These are phyloP conservation scores for Cerastis rubricosa DNA, from an alignment of 2,888 invertebrate species.

Conservation along the genomic window DNA sequence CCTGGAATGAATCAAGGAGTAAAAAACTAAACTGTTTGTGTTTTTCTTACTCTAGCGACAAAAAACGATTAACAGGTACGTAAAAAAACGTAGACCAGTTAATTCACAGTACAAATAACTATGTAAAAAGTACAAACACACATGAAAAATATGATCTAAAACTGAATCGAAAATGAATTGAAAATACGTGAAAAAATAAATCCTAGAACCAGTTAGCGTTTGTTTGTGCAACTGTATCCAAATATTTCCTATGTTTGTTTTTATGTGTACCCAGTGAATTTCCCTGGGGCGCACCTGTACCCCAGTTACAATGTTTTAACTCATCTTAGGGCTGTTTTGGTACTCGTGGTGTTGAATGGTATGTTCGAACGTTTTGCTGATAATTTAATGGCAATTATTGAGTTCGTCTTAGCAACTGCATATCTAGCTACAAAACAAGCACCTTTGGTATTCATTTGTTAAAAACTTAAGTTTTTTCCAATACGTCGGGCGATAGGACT, in stretches of 20 bases:
- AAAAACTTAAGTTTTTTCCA: too few relatives aligned
- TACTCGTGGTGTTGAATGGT: background rate
- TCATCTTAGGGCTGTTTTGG: slow-evolving; percentile 10
- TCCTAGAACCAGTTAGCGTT: background rate
- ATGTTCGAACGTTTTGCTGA: background rate
- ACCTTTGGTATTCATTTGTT: too few relatives aligned
- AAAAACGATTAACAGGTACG: background rate
- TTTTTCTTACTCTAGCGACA: too few relatives aligned
- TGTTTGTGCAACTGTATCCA: slow-evolving; percentile 50
- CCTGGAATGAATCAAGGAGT: background rate
- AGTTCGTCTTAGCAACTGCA: too few relatives aligned
- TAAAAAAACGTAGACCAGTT: background rate
- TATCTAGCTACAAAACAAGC: too few relatives aligned
- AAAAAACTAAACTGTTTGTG: background rate
- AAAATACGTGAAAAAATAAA: slow-evolving; percentile 24
- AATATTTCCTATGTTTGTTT: slow-evolving; percentile 45
- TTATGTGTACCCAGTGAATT: slow-evolving; percentile 49
- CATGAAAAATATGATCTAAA: slow-evolving; percentile 1
- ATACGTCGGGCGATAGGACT: too few relatives aligned
- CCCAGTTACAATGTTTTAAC: slow-evolving; percentile 40
- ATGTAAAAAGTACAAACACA: background rate
- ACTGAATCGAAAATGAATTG: slow-evolving; percentile 2
- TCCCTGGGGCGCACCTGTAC: slow-evolving; percentile 42
- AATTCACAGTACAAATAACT: background rate
- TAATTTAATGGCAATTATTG: too few relatives aligned